These are phyloP conservation scores for Amblyopsis rosae DNA, from an alignment of 2,113 vertebrate species.

Conservation along the genomic window DNA sequence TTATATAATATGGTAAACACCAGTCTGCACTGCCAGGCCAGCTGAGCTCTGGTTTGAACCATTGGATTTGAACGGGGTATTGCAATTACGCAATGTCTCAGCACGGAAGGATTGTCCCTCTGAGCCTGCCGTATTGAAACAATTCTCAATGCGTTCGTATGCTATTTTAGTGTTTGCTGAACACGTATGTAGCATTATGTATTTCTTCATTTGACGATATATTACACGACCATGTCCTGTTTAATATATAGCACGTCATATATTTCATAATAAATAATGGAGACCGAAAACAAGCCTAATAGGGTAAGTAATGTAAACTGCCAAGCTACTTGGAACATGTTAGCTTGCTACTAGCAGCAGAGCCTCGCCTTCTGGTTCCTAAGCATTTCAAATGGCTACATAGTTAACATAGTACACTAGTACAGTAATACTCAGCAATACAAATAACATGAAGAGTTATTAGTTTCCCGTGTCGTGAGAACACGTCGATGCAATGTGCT, in stretches of 20 bases:
- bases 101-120: slow-evolving; percentile 35
- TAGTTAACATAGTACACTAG: too few species aligned
- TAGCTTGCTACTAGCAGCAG: background rate
- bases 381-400: background rate
- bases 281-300: slow-evolving; percentile 56
- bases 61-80: background rate
- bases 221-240: fast-evolving
- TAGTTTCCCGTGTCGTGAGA: too few species aligned
- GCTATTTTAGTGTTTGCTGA: slow-evolving; percentile 10
- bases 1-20: background rate
- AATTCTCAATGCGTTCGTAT: background rate
- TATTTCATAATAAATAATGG: slow-evolving; percentile 63
- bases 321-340: background rate
- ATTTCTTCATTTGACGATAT: background rate
- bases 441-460: too few species aligned
- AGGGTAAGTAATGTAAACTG: slow-evolving; percentile 61
- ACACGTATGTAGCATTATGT: slow-evolving; percentile 5
- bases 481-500: too few species aligned
- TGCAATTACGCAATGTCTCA: background rate
- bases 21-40: background rate
- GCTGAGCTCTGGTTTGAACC: background rate
- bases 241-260: background rate
- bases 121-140: slow-evolving; percentile 22
- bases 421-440: too few species aligned
- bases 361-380: background rate